Evolutionary conservation across 1,140 invertebrate species (phyloP).

Genomic region (Asobara japonica): DNA sequence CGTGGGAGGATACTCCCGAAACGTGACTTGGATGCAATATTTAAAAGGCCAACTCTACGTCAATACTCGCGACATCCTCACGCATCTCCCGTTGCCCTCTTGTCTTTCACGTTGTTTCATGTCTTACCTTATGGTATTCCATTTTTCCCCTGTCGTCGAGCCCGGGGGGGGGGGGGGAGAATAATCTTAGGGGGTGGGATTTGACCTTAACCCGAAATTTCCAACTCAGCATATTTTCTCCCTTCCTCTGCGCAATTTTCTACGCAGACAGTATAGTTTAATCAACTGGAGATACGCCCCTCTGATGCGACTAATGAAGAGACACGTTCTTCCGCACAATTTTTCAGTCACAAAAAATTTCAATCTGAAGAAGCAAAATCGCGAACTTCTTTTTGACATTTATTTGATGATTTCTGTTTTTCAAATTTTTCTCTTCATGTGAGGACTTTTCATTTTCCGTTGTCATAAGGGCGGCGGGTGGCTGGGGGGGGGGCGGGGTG

Average conservation of each 20-base stretch:
- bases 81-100: constrained; percentile 31
- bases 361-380: too few relatives aligned
- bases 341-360: too few relatives aligned
- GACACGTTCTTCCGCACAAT: too few relatives aligned
- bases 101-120: constrained; percentile 4
- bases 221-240: neutral
- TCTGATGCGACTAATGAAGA: too few relatives aligned
- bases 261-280: too few relatives aligned
- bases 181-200: constrained; percentile 19
- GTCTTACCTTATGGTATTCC: neutral
- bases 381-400: too few relatives aligned
- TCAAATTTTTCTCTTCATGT: too few relatives aligned
- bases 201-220: constrained; percentile 50
- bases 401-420: too few relatives aligned
- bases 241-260: neutral
- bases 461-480: too few relatives aligned
- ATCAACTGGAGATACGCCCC: too few relatives aligned
- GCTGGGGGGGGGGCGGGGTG: too few relatives aligned
- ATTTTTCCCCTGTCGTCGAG: constrained; percentile 12
- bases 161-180: neutral
- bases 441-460: too few relatives aligned
- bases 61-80: constrained; percentile 50
- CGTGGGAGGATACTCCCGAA: constrained; percentile 50
- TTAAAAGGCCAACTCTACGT: constrained; percentile 55
- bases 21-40: constrained; percentile 61